A percentile compares a stretch with the other conserved stretches of the same genome.
phyloP scores from a whole-genome alignment of 2,113 vertebrate species.

The Clinocottus analis region DNA sequence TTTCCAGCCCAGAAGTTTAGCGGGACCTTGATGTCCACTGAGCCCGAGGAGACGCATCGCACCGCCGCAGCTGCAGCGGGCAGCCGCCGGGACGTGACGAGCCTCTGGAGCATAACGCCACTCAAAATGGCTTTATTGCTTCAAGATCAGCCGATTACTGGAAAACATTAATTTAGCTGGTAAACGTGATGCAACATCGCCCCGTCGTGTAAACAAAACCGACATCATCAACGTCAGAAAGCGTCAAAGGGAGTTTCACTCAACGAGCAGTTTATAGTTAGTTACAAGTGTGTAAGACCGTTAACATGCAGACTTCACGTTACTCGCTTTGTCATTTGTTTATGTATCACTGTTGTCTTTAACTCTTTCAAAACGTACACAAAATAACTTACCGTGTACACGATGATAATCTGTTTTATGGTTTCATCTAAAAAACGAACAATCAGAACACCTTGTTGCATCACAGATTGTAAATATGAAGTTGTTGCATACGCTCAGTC shows the following conservation, averaged over 20 bases:
- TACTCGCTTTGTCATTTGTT: not conserved
- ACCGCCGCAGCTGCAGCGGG: conserved; percentile 51
- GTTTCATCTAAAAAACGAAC: too few relatives aligned
- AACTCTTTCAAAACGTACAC: not conserved
- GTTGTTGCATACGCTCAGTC: too few relatives aligned
- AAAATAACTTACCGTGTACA: too few relatives aligned
- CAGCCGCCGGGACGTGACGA: conserved; percentile 27
- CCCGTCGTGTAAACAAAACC: not conserved
- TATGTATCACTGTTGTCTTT: not conserved
- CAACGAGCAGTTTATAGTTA: not conserved
- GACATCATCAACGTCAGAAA: not conserved
- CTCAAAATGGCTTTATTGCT: not conserved
- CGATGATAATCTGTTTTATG: too few relatives aligned
- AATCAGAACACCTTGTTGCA: too few relatives aligned
- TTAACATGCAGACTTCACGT: not conserved
- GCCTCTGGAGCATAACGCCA: conserved; percentile 49
- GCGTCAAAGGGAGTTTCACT: not conserved
- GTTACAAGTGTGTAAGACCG: not conserved
- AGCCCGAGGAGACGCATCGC: conserved; percentile 84
- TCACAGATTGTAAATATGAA: too few relatives aligned
- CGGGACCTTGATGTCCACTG: conserved; percentile 77
- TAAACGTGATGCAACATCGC: not conserved
- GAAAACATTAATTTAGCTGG: not conserved
- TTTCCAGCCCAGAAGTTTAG: conserved; percentile 90
- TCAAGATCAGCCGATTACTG: not conserved